phyloP scores from a whole-genome alignment of 1,140 invertebrate genomes.

The Schmidtea mediterranea region DNA sequence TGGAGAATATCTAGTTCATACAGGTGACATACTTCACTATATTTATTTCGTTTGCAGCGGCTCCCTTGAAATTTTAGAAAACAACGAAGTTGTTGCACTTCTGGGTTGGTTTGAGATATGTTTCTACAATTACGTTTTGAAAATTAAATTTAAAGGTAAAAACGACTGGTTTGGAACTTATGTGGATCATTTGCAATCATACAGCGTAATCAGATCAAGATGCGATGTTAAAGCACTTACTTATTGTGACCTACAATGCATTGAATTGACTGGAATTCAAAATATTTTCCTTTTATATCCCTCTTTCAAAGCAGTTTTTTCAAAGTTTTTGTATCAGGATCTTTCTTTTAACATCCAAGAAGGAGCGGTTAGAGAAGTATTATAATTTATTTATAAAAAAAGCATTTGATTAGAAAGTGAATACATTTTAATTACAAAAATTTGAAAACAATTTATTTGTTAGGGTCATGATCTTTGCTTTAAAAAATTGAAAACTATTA shows the following conservation, averaged over 20 bases:
- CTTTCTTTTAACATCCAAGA: constrained; percentile 74
- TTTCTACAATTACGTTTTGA: background rate
- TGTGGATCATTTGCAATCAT: constrained; percentile 36
- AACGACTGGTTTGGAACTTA: constrained; percentile 81
- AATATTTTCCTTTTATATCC: constrained; percentile 65
- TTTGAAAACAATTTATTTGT: too few relatives aligned
- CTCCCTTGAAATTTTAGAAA: constrained; percentile 22
- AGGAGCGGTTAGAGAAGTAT: too few relatives aligned
- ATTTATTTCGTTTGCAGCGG: constrained; percentile 23
- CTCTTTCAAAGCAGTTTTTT: constrained; percentile 63
- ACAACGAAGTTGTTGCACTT: constrained; percentile 23
- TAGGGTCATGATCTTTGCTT: too few relatives aligned
- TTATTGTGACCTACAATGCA: constrained; percentile 77
- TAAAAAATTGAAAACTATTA: too few relatives aligned
- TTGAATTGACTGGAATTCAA: constrained; percentile 48
- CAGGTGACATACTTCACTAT: constrained; percentile 21
- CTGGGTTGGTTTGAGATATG: constrained; percentile 16
- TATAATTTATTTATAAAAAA: too few relatives aligned
- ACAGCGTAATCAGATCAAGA: constrained; percentile 61
- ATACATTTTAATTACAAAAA: too few relatives aligned
- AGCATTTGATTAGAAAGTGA: too few relatives aligned
- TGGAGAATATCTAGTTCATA: constrained; percentile 20
- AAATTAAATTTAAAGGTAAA: constrained; percentile 44
- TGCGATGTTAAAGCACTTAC: constrained; percentile 75
- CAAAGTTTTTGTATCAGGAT: constrained; percentile 72